Base-by-base conservation (phyloP, 2,113 vertebrate genomes). In the Pelecanus crispus region DNA sequence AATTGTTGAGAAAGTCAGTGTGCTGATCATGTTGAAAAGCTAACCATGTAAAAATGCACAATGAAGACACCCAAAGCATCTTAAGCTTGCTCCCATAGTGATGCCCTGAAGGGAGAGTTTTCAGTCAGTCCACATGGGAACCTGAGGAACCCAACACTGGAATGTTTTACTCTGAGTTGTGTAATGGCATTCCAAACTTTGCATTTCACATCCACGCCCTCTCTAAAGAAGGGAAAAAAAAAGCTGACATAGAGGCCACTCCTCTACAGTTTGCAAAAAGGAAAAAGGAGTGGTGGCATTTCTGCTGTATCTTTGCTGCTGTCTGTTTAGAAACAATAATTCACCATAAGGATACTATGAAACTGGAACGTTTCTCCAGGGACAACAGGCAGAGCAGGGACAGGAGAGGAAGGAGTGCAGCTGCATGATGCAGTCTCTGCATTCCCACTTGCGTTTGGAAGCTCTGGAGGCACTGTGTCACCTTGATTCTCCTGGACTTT, bases 161-260 rank as follows among this genome's bases (percentile, higher is more conserved):
- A 77, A 49, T 63, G 21, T 71, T 95, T 79, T 29, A 91, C 19
- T 58, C 80, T 7, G 52, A 71, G 8, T 53, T 94, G 84, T 67
- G 73, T 45, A 84, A 95, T 29, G 14, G 50, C 66, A 94, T 93
- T 81, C 88, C 92, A 92, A 50, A 73, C 72, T 90, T 90, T 25
- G 67, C 59, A 63, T 86, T 96, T 96, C 77, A 89, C 47, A 84
- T 74, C 56, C 86, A 81, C 83, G 71, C 89, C 89, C 93, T 89
- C 52, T 89, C 65, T 81, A 92, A 74, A 78, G 72, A 29, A 53
- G 66, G 8, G 5, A 2, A 10, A 3, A 11, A 40, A 53, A 45
- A 70, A 73, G 72, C 80, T 91, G 88, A 92, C 32, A 18, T 1
- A 45, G 72, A 66, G 42, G 42, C 55, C 26, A 66, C 66, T 78